Conservation (phyloP, 2,797 vertebrate species). For the Heliangelus exortis region DNA sequence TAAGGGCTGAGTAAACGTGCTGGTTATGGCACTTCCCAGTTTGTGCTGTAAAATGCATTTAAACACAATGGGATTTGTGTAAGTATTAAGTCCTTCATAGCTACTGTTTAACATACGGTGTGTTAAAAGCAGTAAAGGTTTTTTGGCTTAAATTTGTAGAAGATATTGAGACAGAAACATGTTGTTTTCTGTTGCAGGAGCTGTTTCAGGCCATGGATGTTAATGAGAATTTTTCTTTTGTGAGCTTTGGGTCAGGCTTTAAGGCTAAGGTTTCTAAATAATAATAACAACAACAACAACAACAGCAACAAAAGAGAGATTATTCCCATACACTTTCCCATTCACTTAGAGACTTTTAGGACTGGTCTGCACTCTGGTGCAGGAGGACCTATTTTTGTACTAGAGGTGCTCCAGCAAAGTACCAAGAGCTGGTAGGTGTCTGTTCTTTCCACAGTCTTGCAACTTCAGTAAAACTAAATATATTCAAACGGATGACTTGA, state of each 20-base stretch:
- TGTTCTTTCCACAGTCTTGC: not conserved
- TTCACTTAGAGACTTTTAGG: not conserved
- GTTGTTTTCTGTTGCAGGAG: not conserved
- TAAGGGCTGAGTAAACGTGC: not conserved
- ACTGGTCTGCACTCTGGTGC: not conserved
- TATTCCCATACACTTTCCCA: not conserved
- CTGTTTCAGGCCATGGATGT: not conserved
- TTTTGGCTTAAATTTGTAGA: not conserved
- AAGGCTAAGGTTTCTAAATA: not conserved
- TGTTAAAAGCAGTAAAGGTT: not conserved
- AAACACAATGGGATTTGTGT: not conserved
- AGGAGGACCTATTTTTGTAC: not conserved
- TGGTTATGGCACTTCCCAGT: not conserved
- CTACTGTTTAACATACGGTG: not conserved
- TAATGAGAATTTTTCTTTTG: not conserved
- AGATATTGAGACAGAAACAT: not conserved
- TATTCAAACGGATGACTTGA: constrained; percentile 36
- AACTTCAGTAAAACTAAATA: constrained; percentile 28
- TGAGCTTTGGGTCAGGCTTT: not conserved
- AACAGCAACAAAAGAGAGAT: not conserved
- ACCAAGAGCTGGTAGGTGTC: not conserved
- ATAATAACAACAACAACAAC: not conserved
- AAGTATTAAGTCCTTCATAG: not conserved
- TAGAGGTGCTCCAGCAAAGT: not conserved
- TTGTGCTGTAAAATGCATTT: not conserved